Conservation (phyloP, 2,888 invertebrate genomes). For the Andrena haemorrhoa region DNA sequence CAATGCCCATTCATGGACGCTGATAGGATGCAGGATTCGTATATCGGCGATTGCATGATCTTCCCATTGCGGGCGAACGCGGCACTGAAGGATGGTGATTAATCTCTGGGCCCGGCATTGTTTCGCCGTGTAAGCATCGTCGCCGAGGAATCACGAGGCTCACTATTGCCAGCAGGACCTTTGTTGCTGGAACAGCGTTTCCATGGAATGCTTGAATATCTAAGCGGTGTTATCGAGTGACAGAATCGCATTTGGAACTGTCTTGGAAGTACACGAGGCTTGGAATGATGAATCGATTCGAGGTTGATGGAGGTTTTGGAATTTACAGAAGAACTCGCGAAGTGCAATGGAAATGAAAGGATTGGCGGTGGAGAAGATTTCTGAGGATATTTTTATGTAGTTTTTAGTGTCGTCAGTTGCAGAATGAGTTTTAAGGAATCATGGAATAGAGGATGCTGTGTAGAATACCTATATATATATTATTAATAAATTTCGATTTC, state of each 20-base stretch:
- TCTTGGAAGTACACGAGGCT: background rate
- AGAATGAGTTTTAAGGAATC: too few species aligned
- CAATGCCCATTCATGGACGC: constrained; percentile 53
- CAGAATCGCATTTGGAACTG: background rate
- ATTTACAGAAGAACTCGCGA: too few species aligned
- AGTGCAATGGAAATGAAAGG: too few species aligned
- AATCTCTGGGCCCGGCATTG: constrained; percentile 42
- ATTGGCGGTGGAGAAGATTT: too few species aligned
- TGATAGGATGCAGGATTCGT: constrained; percentile 37
- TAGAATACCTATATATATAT: too few species aligned
- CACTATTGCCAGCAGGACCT: background rate
- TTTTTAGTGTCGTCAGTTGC: too few species aligned
- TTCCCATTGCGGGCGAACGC: constrained; percentile 7
- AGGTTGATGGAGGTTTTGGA: too few species aligned
- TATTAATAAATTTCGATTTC: background rate
- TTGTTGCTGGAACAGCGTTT: background rate
- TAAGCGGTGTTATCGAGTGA: constrained; percentile 3
- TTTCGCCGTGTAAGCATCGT: constrained; percentile 13
- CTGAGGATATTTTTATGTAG: too few species aligned
- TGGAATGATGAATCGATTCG: background rate
- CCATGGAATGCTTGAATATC: background rate
- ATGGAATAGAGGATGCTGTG: too few species aligned
- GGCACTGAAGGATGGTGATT: constrained; percentile 28
- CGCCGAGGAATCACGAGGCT: background rate
- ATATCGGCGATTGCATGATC: constrained; percentile 22